Evolutionary conservation across 2,797 vertebrate species (phyloP), one percentile per base, ranked within the genome.

Genomic region (Scomberomorus guttatus): DNA sequence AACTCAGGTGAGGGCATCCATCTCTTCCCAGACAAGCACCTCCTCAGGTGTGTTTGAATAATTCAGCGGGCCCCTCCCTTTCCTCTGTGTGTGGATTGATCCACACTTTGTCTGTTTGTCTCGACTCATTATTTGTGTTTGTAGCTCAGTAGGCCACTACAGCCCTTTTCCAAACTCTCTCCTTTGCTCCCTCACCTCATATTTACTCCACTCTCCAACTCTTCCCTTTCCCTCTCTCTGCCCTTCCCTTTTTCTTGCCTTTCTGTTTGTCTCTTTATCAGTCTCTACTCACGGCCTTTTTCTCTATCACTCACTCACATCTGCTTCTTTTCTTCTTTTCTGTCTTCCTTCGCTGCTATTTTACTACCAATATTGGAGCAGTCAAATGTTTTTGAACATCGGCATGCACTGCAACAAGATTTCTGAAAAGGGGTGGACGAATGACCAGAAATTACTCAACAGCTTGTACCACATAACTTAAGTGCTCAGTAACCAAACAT

Each of bases 41-140:
- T 92, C 92, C 93, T 91, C 86, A 90, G 93, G 94, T 94, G 92
- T 60, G 75, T 86, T 60, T 94, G 65, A 94, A 93, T 94, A 82
- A 93, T 94, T 93, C 86, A 94, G 85, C 29, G 57, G 55, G 39
- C 84, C 78, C 78, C 82, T 67, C 83, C 73, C 81, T 77, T 72
- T 64, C 58, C 74, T 83, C 65, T 18, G 27, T 57, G 76, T 67
- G 58, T 64, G 64, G 79, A 93, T 92, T 88, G 90, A 92, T 91
- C 87, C 75, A 73, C 83, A 62, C 81, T 83, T 82, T 89, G 84
- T 87, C 79, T 66, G 4, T 87, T 83, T 70, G 55, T 72, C 63
- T 83, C 73, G 42, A n/a, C 75, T 85, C 61, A 73, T 90, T 90
- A 85, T 90, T 88, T 87, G 85, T 87, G 81, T 92, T 91, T 92